Evolutionary conservation across 1,140 invertebrate genomes (phyloP).

Genomic region (Helicoverpa armigera): DNA sequence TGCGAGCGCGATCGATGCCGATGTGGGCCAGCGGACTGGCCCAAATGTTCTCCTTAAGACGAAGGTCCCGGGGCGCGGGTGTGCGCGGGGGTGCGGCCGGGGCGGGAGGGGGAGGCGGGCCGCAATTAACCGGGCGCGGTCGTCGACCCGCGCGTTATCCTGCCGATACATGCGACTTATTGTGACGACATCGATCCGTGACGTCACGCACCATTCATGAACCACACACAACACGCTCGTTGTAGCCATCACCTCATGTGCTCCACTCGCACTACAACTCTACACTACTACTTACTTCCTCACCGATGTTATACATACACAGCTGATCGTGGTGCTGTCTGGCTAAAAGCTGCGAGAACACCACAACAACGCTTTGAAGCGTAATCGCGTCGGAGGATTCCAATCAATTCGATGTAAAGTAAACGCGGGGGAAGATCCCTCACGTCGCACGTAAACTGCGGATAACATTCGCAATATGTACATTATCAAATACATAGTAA

Average conservation of each 20-base stretch:
- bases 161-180: slow-evolving; percentile 46
- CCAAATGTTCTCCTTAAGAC: slow-evolving; percentile 38
- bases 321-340: too few species aligned
- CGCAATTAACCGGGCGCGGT: slow-evolving; percentile 79
- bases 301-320: too few species aligned
- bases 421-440: too few species aligned
- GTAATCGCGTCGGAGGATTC: too few species aligned
- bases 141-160: slow-evolving; percentile 63
- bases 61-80: slow-evolving; percentile 39
- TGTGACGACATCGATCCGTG: slow-evolving; percentile 45
- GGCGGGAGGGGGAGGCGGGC: slow-evolving; percentile 36
- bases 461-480: too few species aligned
- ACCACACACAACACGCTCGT: not conserved
- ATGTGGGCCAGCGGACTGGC: slow-evolving; percentile 42
- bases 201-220: slow-evolving; percentile 46
- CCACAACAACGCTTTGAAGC: too few species aligned
- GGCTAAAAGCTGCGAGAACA: too few species aligned
- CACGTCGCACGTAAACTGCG: too few species aligned
- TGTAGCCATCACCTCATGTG: not conserved
- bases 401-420: too few species aligned
- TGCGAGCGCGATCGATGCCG: slow-evolving; percentile 58
- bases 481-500: too few species aligned
- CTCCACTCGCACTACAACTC: not conserved
- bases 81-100: slow-evolving; percentile 35
- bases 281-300: not conserved